Evolutionary conservation across 2,113 vertebrate genomes (phyloP).

Genomic region (Puntigrus tetrazona): DNA sequence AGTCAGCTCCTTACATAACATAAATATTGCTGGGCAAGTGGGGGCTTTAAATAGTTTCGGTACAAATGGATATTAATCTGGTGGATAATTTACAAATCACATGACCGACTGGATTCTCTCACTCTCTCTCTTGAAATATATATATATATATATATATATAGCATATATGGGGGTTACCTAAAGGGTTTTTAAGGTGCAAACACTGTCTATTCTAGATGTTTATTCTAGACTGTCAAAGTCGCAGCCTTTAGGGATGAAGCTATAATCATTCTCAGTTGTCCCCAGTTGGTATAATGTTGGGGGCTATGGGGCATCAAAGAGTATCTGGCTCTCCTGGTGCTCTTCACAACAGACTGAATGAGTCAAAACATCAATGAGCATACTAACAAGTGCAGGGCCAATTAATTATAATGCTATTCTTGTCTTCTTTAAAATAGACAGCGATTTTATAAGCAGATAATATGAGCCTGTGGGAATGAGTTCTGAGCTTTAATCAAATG

Average conservation of each 20-base stretch:
- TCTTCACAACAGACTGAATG: conserved; percentile 1
- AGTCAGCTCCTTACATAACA: conserved; percentile 9
- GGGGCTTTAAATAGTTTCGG: conserved; percentile 23
- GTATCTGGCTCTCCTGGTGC: background rate
- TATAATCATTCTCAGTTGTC: background rate
- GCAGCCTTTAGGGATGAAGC: background rate
- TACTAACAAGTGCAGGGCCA: conserved; percentile 19
- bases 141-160: background rate
- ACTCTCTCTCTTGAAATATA: no score
- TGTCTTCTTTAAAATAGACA: background rate
- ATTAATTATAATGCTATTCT: conserved; percentile 26
- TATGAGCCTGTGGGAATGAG: background rate
- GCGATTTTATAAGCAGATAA: background rate
- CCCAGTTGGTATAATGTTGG: background rate
- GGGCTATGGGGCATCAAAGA: conserved; percentile 1
- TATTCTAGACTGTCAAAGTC: background rate
- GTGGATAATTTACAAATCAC: background rate
- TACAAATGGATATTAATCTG: conserved; percentile 4
- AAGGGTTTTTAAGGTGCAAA: background rate
- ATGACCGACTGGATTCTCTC: background rate
- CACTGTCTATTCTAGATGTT: background rate
- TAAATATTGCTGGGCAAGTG: background rate
- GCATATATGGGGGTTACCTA: background rate
- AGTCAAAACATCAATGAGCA: conserved; percentile 12
- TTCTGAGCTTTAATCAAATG: conserved; percentile 8